Percentiles rank a stretch among this genome's conserved stretches.
These are phyloP conservation scores for Mythimna ferrago DNA, from an alignment of 2,888 invertebrate species.

Conservation along the genomic window DNA sequence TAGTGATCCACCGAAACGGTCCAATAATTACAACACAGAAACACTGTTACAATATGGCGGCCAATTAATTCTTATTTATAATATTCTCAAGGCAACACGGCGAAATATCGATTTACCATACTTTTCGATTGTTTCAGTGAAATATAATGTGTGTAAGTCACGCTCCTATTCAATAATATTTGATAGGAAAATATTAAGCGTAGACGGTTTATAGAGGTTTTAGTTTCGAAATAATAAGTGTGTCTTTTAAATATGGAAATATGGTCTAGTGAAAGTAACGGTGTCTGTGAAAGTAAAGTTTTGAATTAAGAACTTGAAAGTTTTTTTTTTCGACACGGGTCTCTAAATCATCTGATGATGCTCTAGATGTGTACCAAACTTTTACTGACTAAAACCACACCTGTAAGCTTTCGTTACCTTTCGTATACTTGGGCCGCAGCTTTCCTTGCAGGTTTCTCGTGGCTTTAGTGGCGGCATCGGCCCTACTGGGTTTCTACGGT, in stretches of 20 bases:
- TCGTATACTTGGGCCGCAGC: too few relatives aligned
- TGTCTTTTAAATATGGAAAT: neutral
- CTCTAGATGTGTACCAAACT: too few relatives aligned
- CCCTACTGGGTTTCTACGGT: too few relatives aligned
- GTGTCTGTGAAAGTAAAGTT: neutral
- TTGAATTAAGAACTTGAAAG: too few relatives aligned
- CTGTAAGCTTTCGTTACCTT: too few relatives aligned
- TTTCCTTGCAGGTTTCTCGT: too few relatives aligned
- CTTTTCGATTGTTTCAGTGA: conserved; percentile 36
- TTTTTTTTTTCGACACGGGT: too few relatives aligned
- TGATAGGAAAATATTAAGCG: conserved; percentile 16
- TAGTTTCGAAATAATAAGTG: neutral
- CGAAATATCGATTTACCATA: conserved; percentile 47
- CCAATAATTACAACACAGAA: conserved; percentile 24
- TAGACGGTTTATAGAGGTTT: neutral
- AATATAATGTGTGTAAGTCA: conserved; percentile 51
- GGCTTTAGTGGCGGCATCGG: too few relatives aligned
- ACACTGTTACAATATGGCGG: conserved; percentile 35
- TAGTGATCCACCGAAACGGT: conserved; percentile 14
- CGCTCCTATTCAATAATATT: conserved; percentile 41
- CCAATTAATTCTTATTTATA: conserved; percentile 49
- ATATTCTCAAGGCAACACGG: conserved; percentile 52
- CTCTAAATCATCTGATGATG: too few relatives aligned
- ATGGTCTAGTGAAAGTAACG: neutral
- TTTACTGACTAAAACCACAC: too few relatives aligned